Percentiles rank a stretch among this genome's conserved stretches.
phyloP scores from a whole-genome alignment of 2,888 invertebrate species.

The Monochamus alternatus region DNA sequence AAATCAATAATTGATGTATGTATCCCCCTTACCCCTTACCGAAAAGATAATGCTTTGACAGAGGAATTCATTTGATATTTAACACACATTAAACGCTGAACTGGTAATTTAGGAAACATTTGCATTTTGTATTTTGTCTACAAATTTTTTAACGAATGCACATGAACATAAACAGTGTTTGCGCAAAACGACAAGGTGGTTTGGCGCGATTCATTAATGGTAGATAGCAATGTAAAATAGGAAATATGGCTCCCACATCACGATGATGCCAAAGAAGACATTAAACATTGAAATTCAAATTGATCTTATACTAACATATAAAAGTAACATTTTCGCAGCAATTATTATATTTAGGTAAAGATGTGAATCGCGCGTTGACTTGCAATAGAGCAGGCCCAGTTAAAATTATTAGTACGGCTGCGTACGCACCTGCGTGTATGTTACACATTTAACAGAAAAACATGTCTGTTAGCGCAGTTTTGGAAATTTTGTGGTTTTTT shows the following conservation, averaged over 20 bases:
- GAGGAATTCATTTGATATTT: slow-evolving; percentile 46
- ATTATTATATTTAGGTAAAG: slow-evolving; percentile 54
- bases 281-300: slow-evolving; percentile 19
- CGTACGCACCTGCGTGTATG: slow-evolving; percentile 96
- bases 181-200: slow-evolving; percentile 64
- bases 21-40: slow-evolving; percentile 65
- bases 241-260: slow-evolving; percentile 62
- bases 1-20: slow-evolving; percentile 69
- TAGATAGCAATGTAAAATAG: slow-evolving; percentile 45
- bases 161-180: slow-evolving; percentile 66
- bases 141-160: slow-evolving; percentile 65
- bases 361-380: slow-evolving; percentile 68
- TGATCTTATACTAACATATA: slow-evolving; percentile 5
- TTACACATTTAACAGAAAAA: slow-evolving; percentile 71
- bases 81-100: slow-evolving; percentile 20
- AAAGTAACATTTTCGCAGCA: slow-evolving; percentile 23
- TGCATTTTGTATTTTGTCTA: slow-evolving; percentile 49
- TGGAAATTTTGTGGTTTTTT: slow-evolving; percentile 62
- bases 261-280: slow-evolving; percentile 10
- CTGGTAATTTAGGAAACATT: slow-evolving; percentile 26
- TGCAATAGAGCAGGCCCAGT: slow-evolving; percentile 88
- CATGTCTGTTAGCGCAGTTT: slow-evolving; percentile 69
- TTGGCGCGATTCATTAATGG: slow-evolving; percentile 65
- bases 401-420: slow-evolving; percentile 91
- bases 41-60: slow-evolving; percentile 49